Evolutionary conservation across 2,888 invertebrate species (phyloP).

Genomic region (Tanaodytes sp.): DNA sequence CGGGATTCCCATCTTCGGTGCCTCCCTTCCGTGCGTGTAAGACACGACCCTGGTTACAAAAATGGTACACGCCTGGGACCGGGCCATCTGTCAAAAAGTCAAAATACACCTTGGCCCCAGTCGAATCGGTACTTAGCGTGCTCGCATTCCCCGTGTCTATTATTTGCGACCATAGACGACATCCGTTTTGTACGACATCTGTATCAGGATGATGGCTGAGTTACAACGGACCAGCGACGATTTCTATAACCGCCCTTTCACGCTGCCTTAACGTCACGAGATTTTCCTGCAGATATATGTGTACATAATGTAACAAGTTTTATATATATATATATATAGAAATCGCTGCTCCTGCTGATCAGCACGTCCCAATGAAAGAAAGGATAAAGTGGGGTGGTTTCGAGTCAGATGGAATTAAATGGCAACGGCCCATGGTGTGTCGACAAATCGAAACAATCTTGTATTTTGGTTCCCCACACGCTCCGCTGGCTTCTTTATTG

Average conservation of each 20-base stretch:
- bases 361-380: slow-evolving; percentile 38
- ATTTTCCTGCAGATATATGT: no score
- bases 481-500: slow-evolving; percentile 13
- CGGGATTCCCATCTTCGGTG: slow-evolving; percentile 34
- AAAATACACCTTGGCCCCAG: slow-evolving; percentile 72
- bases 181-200: slow-evolving; percentile 71
- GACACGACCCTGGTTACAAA: slow-evolving; percentile 47
- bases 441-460: slow-evolving; percentile 56
- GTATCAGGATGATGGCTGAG: slow-evolving; percentile 61
- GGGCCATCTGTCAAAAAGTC: slow-evolving; percentile 74
- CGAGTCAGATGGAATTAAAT: slow-evolving; percentile 43
- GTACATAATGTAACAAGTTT: no score
- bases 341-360: slow-evolving; percentile 41
- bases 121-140: slow-evolving; percentile 72
- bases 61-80: slow-evolving; percentile 52
- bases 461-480: slow-evolving; percentile 42
- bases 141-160: slow-evolving; percentile 65
- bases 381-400: slow-evolving; percentile 36
- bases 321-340: no score
- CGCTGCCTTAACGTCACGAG: slow-evolving; percentile 31
- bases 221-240: slow-evolving; percentile 36
- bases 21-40: slow-evolving; percentile 58
- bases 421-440: slow-evolving; percentile 36
- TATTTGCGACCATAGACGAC: slow-evolving; percentile 61
- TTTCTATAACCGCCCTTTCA: slow-evolving; percentile 55